A percentile compares a stretch with the other conserved stretches of the same genome.
phyloP scores from a whole-genome alignment of 2,113 vertebrate genomes.

The Solenodon paradoxus region DNA sequence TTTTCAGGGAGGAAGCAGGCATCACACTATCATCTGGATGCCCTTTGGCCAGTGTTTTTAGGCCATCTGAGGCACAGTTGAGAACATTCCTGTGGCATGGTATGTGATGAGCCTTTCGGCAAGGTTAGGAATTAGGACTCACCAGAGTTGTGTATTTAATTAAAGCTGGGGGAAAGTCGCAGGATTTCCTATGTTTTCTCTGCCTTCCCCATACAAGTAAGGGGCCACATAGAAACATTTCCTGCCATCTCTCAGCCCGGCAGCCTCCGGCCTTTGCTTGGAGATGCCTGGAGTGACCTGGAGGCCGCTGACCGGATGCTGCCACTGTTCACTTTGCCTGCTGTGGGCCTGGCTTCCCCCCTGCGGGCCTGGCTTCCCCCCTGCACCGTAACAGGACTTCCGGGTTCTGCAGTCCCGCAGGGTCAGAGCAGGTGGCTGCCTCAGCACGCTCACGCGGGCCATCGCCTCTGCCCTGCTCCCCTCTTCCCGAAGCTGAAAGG shows the following conservation, averaged over 20 bases:
- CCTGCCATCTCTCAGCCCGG: neutral
- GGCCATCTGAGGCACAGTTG: neutral
- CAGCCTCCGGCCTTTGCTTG: too few relatives aligned
- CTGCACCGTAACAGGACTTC: too few relatives aligned
- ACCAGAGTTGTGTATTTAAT: neutral
- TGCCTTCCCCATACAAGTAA: neutral
- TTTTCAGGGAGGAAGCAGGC: slow-evolving; percentile 35
- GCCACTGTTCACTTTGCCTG: neutral
- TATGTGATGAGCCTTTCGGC: neutral
- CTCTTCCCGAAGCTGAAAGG: neutral
- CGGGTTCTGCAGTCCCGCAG: too few relatives aligned
- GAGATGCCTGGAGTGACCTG: neutral
- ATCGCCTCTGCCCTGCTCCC: neutral
- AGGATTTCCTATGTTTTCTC: neutral
- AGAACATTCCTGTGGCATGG: neutral
- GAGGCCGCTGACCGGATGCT: neutral
- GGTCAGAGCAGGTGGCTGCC: neutral
- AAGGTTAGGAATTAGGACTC: slow-evolving; percentile 28
- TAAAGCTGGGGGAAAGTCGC: neutral
- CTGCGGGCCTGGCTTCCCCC: too few relatives aligned
- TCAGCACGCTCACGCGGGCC: neutral
- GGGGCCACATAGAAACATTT: neutral
- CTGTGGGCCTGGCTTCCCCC: too few relatives aligned
- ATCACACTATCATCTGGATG: neutral
- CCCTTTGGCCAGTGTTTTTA: neutral